phyloP scores from a whole-genome alignment of 2,797 vertebrate genomes.

The Staurois parvus region DNA sequence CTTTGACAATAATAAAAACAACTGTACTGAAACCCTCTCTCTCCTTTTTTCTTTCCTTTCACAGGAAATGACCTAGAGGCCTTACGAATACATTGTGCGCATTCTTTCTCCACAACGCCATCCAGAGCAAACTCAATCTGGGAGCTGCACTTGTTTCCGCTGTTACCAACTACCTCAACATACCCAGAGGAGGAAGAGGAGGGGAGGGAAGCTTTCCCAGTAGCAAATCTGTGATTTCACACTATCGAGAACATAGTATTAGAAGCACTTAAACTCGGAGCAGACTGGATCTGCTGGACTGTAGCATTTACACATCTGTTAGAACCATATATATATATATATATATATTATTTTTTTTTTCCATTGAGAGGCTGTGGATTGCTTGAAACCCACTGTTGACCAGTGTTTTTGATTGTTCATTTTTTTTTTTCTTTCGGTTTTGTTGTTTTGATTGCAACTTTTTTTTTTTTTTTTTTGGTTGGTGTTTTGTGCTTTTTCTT shows the following conservation, averaged over 20 bases:
- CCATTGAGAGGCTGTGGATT: conserved; percentile 70
- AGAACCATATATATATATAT: conserved; percentile 64
- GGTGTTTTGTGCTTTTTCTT: conserved; percentile 66
- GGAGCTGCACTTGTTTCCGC: conserved; percentile 86
- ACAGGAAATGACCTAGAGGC: conserved; percentile 98
- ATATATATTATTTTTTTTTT: conserved; percentile 55
- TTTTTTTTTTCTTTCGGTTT: conserved; percentile 66
- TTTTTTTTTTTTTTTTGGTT: conserved; percentile 66
- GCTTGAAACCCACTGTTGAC: conserved; percentile 87
- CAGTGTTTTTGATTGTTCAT: conserved; percentile 72
- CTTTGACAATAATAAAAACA: conserved; percentile 48
- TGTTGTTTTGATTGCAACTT: conserved; percentile 57
- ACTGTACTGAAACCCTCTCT: conserved; percentile 70
- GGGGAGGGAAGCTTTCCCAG: conserved; percentile 74
- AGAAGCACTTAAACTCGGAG: conserved; percentile 77
- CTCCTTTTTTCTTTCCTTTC: conserved; percentile 64
- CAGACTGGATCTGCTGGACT: conserved; percentile 91
- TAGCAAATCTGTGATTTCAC: conserved; percentile 19
- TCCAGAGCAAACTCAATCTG: conserved; percentile 79
- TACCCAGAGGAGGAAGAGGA: conserved; percentile 80
- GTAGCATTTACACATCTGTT: conserved; percentile 65
- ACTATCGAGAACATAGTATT: conserved; percentile 63
- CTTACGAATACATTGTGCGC: conserved; percentile 90
- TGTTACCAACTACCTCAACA: conserved; percentile 94
- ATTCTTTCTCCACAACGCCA: conserved; percentile 83